Evolutionary conservation across 1,140 invertebrate species (phyloP).

Genomic region (Drosophila nannoptera): DNA sequence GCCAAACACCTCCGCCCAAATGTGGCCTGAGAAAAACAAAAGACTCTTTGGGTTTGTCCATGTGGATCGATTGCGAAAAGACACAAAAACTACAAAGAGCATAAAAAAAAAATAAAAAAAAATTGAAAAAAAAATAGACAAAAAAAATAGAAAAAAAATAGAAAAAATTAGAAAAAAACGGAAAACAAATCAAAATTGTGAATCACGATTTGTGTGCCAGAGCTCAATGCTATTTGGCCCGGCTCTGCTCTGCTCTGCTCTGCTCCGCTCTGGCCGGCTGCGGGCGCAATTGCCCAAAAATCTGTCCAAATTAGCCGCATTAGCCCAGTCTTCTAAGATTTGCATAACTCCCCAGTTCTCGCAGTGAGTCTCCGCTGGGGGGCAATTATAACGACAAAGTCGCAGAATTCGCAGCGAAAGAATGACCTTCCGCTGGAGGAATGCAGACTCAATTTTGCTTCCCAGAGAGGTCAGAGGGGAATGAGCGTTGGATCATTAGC

Average conservation of each 20-base stretch:
- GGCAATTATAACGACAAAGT: too few species aligned
- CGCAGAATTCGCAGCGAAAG: too few species aligned
- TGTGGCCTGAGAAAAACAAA: slow-evolving; percentile 51
- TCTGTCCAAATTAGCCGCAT: slow-evolving; percentile 18
- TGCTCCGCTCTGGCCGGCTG: too few species aligned
- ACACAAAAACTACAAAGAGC: neutral
- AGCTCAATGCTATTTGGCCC: slow-evolving; percentile 1
- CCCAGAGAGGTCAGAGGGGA: too few species aligned
- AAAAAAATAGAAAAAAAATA: neutral
- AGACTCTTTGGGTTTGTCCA: slow-evolving; percentile 51
- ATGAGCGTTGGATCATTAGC: too few species aligned
- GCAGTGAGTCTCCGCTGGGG: too few species aligned
- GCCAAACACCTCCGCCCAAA: slow-evolving; percentile 58
- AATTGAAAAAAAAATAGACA: neutral
- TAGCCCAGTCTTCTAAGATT: slow-evolving; percentile 11
- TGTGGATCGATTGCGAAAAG: slow-evolving; percentile 40
- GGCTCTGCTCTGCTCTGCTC: too few species aligned
- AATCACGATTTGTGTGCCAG: slow-evolving; percentile 4
- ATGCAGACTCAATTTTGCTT: too few species aligned
- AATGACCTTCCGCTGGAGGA: too few species aligned
- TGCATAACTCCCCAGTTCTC: slow-evolving; percentile 6
- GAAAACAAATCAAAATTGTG: neutral
- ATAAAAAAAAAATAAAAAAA: too few species aligned
- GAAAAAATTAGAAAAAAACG: neutral
- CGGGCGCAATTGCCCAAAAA: slow-evolving; percentile 4